A percentile compares a stretch with the other conserved stretches of the same genome.
Evolutionary conservation across 2,888 invertebrate species (phyloP).

Genomic region (Clanis bilineata): DNA sequence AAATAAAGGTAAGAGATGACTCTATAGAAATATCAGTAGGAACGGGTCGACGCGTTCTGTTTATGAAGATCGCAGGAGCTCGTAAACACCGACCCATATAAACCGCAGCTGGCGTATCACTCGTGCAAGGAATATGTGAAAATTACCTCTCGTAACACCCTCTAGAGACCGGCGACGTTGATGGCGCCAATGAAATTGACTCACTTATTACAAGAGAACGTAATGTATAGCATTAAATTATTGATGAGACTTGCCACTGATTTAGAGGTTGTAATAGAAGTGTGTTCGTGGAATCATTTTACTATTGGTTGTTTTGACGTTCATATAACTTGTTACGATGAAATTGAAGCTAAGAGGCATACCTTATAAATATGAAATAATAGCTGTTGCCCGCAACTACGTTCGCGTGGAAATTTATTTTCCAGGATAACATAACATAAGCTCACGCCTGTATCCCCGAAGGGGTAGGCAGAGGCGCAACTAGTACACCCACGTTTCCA

Average conservation of each 20-base stretch:
- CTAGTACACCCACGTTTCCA: too few relatives aligned
- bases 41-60: slow-evolving; percentile 25
- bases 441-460: too few relatives aligned
- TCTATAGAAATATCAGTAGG: not conserved
- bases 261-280: not conserved
- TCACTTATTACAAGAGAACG: slow-evolving; percentile 8
- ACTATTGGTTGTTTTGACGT: not conserved
- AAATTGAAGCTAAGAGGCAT: too few relatives aligned
- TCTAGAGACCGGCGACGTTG: not conserved
- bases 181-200: slow-evolving; percentile 8
- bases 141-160: slow-evolving; percentile 11
- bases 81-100: slow-evolving; percentile 50
- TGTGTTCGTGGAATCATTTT: not conserved
- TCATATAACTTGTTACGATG: too few relatives aligned
- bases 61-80: slow-evolving; percentile 47
- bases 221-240: slow-evolving; percentile 10
- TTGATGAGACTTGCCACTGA: not conserved
- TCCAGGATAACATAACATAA: too few relatives aligned
- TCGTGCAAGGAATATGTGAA: slow-evolving; percentile 17
- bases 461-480: too few relatives aligned
- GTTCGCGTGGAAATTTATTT: too few relatives aligned
- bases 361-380: too few relatives aligned
- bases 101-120: slow-evolving; percentile 46
- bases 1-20: slow-evolving; percentile 8
- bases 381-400: too few relatives aligned